Conservation (phyloP, 2,888 invertebrate genomes). For the Scelioninae gen. 2 region DNA sequence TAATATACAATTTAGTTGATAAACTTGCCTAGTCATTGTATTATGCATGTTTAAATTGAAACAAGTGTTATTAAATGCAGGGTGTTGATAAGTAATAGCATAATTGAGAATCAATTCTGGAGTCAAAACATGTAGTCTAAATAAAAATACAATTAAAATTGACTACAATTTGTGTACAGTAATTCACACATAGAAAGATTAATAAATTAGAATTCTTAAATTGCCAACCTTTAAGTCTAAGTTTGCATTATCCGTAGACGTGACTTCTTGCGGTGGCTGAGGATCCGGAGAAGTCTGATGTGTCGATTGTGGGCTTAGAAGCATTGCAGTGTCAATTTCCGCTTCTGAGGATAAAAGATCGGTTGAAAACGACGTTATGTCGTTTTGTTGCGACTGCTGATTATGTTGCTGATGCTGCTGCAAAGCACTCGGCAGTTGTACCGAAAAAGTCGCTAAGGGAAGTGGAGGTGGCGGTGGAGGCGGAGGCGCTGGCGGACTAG, state of each 20-base stretch:
- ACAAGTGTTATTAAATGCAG: too few relatives aligned
- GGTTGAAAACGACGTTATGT: conserved; percentile 68
- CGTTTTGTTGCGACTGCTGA: conserved; percentile 65
- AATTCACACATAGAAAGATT: too few relatives aligned
- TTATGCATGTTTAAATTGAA: too few relatives aligned
- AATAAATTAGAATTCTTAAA: too few relatives aligned
- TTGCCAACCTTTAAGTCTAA: conserved; percentile 71
- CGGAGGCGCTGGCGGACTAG: conserved; percentile 69
- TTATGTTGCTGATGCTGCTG: conserved; percentile 71
- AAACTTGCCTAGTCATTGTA: too few relatives aligned
- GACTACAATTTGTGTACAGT: too few relatives aligned
- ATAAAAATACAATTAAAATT: too few relatives aligned
- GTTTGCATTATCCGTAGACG: conserved; percentile 72
- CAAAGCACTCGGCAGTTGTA: conserved; percentile 71
- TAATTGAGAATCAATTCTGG: too few relatives aligned
- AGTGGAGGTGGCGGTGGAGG: conserved; percentile 74
- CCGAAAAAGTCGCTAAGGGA: conserved; percentile 73
- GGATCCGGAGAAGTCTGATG: conserved; percentile 72
- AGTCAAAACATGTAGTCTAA: too few relatives aligned
- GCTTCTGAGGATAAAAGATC: conserved; percentile 74
- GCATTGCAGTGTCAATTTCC: conserved; percentile 74
- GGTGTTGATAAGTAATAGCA: too few relatives aligned
- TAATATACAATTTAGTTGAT: too few relatives aligned
- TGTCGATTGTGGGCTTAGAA: conserved; percentile 71
- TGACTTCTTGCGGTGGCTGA: conserved; percentile 73